Evolutionary conservation across 2,113 vertebrate genomes (phyloP).

Genomic region (Spea bombifrons): DNA sequence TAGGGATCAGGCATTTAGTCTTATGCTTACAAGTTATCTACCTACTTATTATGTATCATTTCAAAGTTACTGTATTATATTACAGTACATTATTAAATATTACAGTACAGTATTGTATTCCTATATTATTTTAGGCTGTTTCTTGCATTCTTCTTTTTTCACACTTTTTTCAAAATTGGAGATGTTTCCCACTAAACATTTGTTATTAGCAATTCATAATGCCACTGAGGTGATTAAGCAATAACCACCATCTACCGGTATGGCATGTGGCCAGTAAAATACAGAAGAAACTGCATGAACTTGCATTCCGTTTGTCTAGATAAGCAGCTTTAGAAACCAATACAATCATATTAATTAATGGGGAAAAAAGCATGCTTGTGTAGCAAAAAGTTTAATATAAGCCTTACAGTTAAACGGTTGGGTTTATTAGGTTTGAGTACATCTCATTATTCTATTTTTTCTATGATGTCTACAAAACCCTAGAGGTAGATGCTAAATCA

Average conservation of each 20-base stretch:
- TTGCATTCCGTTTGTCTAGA: not conserved
- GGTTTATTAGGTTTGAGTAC: not conserved
- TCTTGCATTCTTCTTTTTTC: not conserved
- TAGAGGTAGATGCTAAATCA: not conserved
- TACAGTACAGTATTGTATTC: too few relatives aligned
- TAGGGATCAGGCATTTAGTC: too few relatives aligned
- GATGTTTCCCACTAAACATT: too few relatives aligned
- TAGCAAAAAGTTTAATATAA: constrained; percentile 20
- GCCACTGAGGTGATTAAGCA: not conserved
- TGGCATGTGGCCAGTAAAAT: not conserved
- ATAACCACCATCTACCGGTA: not conserved
- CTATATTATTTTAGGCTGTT: too few relatives aligned
- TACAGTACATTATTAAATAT: too few relatives aligned
- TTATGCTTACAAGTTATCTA: too few relatives aligned
- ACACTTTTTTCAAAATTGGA: too few relatives aligned
- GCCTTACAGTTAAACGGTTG: too few relatives aligned
- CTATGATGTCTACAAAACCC: not conserved
- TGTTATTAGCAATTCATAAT: not conserved
- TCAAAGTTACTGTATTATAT: too few relatives aligned
- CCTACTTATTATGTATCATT: too few relatives aligned
- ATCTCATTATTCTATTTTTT: constrained; percentile 6
- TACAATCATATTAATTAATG: not conserved
- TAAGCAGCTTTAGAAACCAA: not conserved
- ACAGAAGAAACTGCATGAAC: not conserved
- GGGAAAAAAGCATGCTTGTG: not conserved